Evolutionary conservation across 2,797 vertebrate species (phyloP).

Genomic region (Muraenolepis orangiensis): DNA sequence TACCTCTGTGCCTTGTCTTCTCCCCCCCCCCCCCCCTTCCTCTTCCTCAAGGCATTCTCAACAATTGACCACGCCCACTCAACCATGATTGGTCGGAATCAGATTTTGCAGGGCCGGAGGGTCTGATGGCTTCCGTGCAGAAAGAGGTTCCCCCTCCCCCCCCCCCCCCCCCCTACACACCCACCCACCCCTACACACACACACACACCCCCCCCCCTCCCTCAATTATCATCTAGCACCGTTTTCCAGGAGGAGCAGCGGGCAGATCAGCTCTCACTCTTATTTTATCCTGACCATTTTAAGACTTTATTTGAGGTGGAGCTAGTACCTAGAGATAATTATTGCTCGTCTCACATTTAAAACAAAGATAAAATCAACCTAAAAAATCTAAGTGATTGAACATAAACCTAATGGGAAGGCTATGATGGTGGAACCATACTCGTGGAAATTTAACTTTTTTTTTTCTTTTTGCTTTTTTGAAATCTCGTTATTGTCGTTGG

Average conservation of each 20-base stretch:
- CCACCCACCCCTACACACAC: no score
- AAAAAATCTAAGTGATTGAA: neutral
- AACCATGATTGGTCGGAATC: conserved; percentile 15
- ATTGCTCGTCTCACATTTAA: conserved; percentile 52
- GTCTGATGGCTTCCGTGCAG: conserved; percentile 30
- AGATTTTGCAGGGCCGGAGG: conserved; percentile 17
- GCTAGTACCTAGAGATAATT: conserved; percentile 63
- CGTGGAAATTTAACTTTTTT: conserved; percentile 63
- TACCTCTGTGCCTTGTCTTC: conserved; percentile 58
- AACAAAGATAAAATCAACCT: conserved; percentile 46
- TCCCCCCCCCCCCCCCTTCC: conserved; percentile 28
- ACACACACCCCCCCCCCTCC: no score
- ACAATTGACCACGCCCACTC: neutral
- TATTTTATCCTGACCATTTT: conserved; percentile 58
- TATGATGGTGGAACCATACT: conserved; percentile 57
- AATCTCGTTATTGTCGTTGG: conserved; percentile 74
- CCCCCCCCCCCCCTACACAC: no score
- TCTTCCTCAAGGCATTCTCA: neutral
- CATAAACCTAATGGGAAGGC: conserved; percentile 50
- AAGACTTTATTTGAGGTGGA: conserved; percentile 57
- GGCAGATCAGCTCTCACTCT: conserved; percentile 55
- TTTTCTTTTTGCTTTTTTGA: conserved; percentile 38
- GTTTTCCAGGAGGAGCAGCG: conserved; percentile 8
- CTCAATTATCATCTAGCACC: conserved; percentile 33
- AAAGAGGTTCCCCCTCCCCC: conserved; percentile 7